Evolutionary conservation across 2,797 vertebrate genomes (phyloP), one percentile per base, ranked within the genome.

Genomic region (Oryzias dopingdopingensis): DNA sequence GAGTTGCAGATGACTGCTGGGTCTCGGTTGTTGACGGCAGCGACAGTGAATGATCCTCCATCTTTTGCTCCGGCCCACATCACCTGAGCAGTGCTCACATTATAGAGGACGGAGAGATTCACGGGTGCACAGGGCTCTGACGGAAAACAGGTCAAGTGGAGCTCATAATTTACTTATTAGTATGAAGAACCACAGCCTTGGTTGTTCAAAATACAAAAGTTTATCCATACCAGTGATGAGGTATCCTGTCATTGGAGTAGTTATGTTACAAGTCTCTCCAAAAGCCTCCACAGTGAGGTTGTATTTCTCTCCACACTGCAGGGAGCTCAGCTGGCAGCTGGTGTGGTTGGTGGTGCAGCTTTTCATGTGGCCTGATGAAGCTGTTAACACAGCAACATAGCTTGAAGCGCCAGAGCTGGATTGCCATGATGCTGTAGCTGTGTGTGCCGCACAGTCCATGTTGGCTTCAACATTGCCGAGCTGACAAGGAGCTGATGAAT

Each of bases 221-320:
- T 1, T n/a, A 10, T 10, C n/a, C 4, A 12, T 80, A 93, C 92
- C 89, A 79, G 90, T 89, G 48, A 55, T 71, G 56, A 92, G 72
- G 42, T 74, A 54, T 72, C 73, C 76, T 14, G 71, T 49, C 88
- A 87, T 85, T n/a, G 72, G 67, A 51, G 70, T 79, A 0, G 70
- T 82, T 65, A 49, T 81, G 74, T 86, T 88, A 65, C 90, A 92
- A 1, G 32, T 70, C 2, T 74, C 55, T 68, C 85, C 86, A 4
- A 67, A 4, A 20, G 84, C 77, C n/a, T 14, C 67, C 22, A 92
- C 84, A 0, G 73, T 72, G 42, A 92, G 67, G 0, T 56, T 82
- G 65, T 92, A 92, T 4, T 70, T 24, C 65, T 84, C 74, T 16
- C 90, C 89, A 16, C 92, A 93, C 13, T 24, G 72, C 49, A 91